Evolutionary conservation across 2,113 vertebrate species (phyloP), one percentile per base, ranked within the genome.

Genomic region (Megaceryle torquata): DNA sequence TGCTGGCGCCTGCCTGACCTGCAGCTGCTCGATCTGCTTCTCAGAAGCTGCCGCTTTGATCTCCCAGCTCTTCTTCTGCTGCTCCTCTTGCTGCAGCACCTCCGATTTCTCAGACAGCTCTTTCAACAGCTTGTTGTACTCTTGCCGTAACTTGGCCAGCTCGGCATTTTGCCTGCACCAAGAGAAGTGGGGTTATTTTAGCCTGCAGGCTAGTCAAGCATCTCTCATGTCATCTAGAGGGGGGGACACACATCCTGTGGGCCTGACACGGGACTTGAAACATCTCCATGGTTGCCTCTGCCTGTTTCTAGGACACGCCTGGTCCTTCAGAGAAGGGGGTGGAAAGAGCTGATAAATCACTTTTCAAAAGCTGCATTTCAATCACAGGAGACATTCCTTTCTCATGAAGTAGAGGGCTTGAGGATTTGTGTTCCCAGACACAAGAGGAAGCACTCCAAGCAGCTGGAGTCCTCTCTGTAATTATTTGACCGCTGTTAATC

Each of bases 81-180:
- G 98, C 65, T 99, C 99, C 44, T 99, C 98, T 35, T 99, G 98
- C 78, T 98, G 98, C 14, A 98, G 97, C 60, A 97, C 92, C 54
- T 99, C 98, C 0, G 97, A 97, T 94, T 99, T 99, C 94, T 99
- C 99, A 68, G 96, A 94, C 54, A 99, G 97, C 61, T 99, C 99
- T 95, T 99, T 99, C 96, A 97, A 97, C 91, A 99, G 98, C 94
- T 98, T 99, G 94, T 93, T 91, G 89, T 99, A 99, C 95, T 99
- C 99, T 92, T 99, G 99, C 56, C 98, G 98, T 77, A 99, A 95
- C 94, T 99, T 99, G 70, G 99, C 99, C 97, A 99, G 94, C 96
- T 99, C 99, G 1, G 99, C 97, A 6, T 99, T 99, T 95, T 99
- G 99, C 96, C 99, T 99, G 95, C 65, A 96, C 88, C 69, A 77